These are phyloP conservation scores for Halichondria panicea DNA, from an alignment of 37 sponge, comb jelly and placozoan species.

Conservation along the genomic window DNA sequence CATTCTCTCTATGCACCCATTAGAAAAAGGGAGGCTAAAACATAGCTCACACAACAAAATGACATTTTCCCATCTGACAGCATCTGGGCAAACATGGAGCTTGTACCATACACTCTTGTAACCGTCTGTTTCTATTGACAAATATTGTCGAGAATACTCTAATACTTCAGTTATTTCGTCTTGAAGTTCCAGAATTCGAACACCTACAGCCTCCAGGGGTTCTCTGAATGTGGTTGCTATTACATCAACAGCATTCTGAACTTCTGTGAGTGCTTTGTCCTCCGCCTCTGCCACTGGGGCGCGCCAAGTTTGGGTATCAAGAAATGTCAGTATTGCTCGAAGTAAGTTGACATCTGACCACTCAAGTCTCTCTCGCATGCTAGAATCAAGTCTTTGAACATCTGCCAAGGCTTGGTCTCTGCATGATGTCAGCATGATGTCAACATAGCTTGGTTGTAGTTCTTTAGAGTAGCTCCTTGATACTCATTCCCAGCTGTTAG, in stretches of 20 bases:
- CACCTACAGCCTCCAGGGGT: conserved; percentile 19
- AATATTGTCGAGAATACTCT: conserved; percentile 27
- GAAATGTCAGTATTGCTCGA: background rate
- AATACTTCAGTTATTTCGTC: conserved; percentile 33
- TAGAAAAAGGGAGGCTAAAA: conserved; percentile 26
- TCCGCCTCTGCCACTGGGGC: too few relatives aligned
- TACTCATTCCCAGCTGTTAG: conserved; percentile 2
- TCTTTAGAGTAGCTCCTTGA: conserved; percentile 17
- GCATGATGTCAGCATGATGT: background rate
- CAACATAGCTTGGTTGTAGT: too few relatives aligned
- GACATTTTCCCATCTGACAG: background rate
- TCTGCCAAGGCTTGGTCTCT: conserved; percentile 34
- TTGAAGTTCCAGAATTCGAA: background rate
- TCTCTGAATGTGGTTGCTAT: conserved; percentile 9
- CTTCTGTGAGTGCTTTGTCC: conserved; percentile 1
- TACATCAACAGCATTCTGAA: conserved; percentile 4
- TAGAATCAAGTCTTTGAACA: conserved; percentile 2
- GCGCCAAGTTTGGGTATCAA: conserved; percentile 6
- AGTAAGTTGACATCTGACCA: too few relatives aligned
- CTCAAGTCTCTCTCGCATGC: conserved; percentile 10
- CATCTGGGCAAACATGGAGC: conserved; percentile 18
- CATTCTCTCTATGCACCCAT: conserved; percentile 27
- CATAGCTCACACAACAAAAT: background rate
- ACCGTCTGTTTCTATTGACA: conserved; percentile 24
- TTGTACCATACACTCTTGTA: too few relatives aligned